Base-by-base conservation (phyloP, 1,140 invertebrate species). In the Drosophila tsacasi region DNA sequence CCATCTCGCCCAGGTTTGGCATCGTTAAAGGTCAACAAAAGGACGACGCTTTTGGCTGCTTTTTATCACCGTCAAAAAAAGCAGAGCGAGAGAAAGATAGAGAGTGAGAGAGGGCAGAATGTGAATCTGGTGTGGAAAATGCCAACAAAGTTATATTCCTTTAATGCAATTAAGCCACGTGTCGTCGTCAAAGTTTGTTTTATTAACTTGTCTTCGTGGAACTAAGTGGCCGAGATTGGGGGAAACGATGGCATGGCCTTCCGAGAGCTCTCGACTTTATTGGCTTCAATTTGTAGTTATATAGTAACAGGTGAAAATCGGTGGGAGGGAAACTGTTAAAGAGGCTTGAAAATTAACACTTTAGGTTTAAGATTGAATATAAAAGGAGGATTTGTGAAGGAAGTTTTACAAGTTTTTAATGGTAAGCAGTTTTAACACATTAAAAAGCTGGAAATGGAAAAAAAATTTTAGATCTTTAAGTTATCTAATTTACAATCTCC, bases 1-100 rank as follows among this genome's bases (percentile, higher is more conserved):
- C 37, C 69, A 68, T 58, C 69, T 59, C 40, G 44, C 19, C 47
- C 64, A 73, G 61, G 68, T 62, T 47, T 76, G 68, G 52, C 69
- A 60, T 73, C 64, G 80, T 58, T 90, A 90, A 90, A 90, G 85
- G 85, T 90, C 85, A 90, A 91, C 85, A 90, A 85, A 90, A 90
- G 85, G 85, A 87, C 83, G 83, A 69, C 62, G 59, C 76, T 62
- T 62, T 62, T 47, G 49, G 50, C 63, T 49, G 76, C 83, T 83
- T 86, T 76, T 86, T 84, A 89, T 73, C 81, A 78, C 59, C 46
- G 46, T 30, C 49, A 46, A 17, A 50, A 49, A 47, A 54, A 30
- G 40, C 19, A 54, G 21, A 40, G 42, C 40, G 46, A 40, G 23
- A 2, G 17, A 1, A 13, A 15, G n/a, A 32, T 32, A 3, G 9